Conservation (phyloP, 2,797 vertebrate genomes). For the Diceros bicornis region DNA sequence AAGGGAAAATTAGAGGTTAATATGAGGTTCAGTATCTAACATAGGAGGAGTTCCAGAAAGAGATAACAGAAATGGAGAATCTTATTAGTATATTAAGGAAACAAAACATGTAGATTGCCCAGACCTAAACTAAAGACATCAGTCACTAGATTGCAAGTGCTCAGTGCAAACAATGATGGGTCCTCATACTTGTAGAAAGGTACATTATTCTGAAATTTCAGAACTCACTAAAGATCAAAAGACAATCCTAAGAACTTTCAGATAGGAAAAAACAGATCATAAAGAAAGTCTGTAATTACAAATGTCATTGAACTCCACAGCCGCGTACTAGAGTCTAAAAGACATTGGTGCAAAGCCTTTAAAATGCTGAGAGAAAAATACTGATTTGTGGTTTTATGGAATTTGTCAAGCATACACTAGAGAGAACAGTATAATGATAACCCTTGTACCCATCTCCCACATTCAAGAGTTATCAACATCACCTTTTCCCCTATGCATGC, state of each 20-base stretch:
- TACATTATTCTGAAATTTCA: conserved; percentile 31
- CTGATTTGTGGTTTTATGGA: not conserved
- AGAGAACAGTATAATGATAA: not conserved
- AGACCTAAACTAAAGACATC: not conserved
- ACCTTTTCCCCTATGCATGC: not conserved
- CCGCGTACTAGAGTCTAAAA: not conserved
- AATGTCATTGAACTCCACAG: not conserved
- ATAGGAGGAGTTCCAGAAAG: not conserved
- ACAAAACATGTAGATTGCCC: not conserved
- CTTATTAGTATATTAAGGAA: conserved; percentile 31
- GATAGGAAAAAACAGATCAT: not conserved
- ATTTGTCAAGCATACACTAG: not conserved
- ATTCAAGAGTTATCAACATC: not conserved
- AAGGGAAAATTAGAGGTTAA: conserved; percentile 33
- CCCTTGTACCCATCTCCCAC: not conserved
- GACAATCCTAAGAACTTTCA: not conserved
- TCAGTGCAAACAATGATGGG: not conserved
- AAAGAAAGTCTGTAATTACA: not conserved
- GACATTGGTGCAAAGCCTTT: not conserved
- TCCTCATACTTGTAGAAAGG: conserved; percentile 29
- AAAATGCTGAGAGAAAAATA: not conserved
- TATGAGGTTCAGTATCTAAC: not conserved
- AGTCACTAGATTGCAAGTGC: not conserved
- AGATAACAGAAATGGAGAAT: not conserved
- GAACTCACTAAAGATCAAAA: not conserved